Base-by-base conservation (phyloP, 2,888 invertebrate species). In the Cordilura impudica region DNA sequence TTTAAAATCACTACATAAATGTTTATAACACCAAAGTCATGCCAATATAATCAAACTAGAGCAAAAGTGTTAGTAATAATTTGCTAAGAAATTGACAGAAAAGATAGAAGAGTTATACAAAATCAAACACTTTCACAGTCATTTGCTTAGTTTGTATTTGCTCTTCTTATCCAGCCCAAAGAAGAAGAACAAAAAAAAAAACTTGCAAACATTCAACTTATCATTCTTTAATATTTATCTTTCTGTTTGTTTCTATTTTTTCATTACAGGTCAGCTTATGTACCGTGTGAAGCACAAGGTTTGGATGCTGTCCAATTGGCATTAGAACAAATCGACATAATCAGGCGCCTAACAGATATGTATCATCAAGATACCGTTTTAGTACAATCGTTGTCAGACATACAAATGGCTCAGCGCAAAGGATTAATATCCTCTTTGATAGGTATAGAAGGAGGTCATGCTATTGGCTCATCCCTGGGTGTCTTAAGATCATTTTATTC, bases 381-480 rank as follows among this genome's bases (percentile, higher is more conserved):
- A 84, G 95, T 94, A 79, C 93, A 93, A 78, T 94, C 94, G 84
- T 92, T 93, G 60, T 88, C 91, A 85, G 95, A 95, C 88, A 92
- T 96, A 82, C 90, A 93, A 82, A 93, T 93, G 83, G 94, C 94
- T 18, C 95, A 95, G 87, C 92, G 93, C 71, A 92, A 92, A 56
- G 96, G 96, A 8, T 93, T 94, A 84, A 95, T 98, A 83, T 97
- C 95, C 45, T 97, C 97, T 82, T 91, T 97, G 85, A 95, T 97
- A 83, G 97, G 97, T 21, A 94, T 98, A 51, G 97, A 97, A 91
- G 97, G 97, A 35, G 98, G 98, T 6, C 97, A 98, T 89, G 94
- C 96, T 29, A 93, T 98, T 65, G 97, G 97, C 83, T 96, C 96
- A 87, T 97, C 97, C 58, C 90, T 98, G 84, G 96, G 95, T 18